A percentile compares a stretch with the other conserved stretches of the same genome.
Evolutionary conservation across 2,797 vertebrate species (phyloP).

Genomic region (Scleropages formosus): DNA sequence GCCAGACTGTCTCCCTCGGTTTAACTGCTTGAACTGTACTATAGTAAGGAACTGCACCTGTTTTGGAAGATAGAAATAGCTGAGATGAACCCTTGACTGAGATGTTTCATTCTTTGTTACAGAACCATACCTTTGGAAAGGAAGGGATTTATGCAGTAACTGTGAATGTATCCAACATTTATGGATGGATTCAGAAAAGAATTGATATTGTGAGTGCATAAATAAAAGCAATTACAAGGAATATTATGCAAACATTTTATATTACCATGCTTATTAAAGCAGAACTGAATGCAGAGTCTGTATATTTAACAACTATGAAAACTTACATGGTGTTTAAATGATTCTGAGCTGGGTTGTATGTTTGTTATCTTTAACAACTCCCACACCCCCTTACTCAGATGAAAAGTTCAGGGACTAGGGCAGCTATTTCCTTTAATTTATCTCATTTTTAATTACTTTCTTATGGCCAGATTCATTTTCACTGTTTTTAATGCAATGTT

Average conservation of each 20-base stretch:
- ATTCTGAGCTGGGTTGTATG: no score
- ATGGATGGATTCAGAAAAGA: conserved; percentile 49
- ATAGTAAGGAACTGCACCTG: conserved; percentile 41
- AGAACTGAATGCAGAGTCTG: background rate
- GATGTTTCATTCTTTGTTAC: background rate
- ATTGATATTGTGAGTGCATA: conserved; percentile 46
- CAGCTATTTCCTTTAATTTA: no score
- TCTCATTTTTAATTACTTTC: no score
- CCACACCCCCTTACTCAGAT: no score
- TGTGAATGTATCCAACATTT: conserved; percentile 48
- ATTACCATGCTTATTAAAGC: background rate
- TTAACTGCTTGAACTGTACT: conserved; percentile 37
- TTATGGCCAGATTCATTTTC: no score
- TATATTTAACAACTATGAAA: background rate
- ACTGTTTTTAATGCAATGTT: no score
- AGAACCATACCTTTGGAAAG: conserved; percentile 50
- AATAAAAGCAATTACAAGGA: background rate
- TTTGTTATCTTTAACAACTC: no score
- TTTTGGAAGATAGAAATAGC: background rate
- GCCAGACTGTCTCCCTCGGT: background rate
- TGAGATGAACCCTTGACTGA: background rate
- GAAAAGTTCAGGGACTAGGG: no score
- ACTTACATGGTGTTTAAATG: no score
- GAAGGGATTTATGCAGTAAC: conserved; percentile 49
- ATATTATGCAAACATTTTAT: background rate